Evolutionary conservation across 2,113 vertebrate species (phyloP), one percentile per base, ranked within the genome.

Genomic region (Halichoerus grypus): DNA sequence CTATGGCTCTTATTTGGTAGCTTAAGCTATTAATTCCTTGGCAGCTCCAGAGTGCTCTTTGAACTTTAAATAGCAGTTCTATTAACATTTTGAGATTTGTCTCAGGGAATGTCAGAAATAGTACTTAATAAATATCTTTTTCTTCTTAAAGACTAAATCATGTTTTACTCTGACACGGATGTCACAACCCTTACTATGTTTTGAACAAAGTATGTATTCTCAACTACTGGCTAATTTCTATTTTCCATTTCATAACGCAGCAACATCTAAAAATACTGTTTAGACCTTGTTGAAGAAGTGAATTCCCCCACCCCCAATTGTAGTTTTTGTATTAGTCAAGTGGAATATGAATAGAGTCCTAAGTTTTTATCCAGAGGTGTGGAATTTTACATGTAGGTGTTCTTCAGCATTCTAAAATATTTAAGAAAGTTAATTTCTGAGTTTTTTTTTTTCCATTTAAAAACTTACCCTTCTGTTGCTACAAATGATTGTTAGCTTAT

Each of bases 21-120:
- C 97, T 97, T 95, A 96, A 91, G 97, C 96, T 98, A 92, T 96
- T 96, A 96, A 97, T 97, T 95, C 94, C 90, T 95, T 97, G 96
- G 96, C 92, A 97, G 92, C 92, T 96, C 65, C 39, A 13, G 46
- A 95, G 95, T 96, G 87, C 59, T 96, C 94, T 98, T 98, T 97
- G 97, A 96, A 97, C 92, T 97, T 98, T 95, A 97, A 98, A 96
- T 97, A 98, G 97, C 74, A 94, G 89, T 97, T 95, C 92, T 97
- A 57, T 94, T 98, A 98, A 96, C 94, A 96, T 97, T 97, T 96
- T 97, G 95, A 96, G 97, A 94, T 97, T 98, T 97, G 90, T 97
- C 87, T 93, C 72, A 94, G 95, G 90, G 94, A 97, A 96, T 86
- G 88, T 98, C 79, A 97, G 96, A 96, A 92, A 88, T 91, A 95